Evolutionary conservation across 2,113 vertebrate genomes (phyloP), one percentile per base, ranked within the genome.

Genomic region (Genyomyrus donnyi): DNA sequence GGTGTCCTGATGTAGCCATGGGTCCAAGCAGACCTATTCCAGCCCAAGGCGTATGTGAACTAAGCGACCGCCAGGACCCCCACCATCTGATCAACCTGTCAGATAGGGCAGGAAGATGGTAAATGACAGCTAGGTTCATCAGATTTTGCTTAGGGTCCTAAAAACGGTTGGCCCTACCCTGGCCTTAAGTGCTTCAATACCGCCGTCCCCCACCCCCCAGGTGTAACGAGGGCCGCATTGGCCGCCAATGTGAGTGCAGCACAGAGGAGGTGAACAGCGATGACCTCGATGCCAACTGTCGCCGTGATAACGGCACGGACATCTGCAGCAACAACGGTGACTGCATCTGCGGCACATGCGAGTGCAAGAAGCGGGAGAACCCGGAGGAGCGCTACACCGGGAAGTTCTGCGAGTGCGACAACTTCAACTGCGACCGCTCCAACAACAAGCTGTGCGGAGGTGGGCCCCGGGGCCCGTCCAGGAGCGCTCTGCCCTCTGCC

Each of bases 311-410:
- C 91, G 97, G 97, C 24, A 98, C 98, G 0, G 98, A 98, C 74
- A 99, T 99, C 93, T 99, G 98, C 86, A 99, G 97, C 92, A 99
- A 98, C 95, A 98, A 98, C 1, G 98, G 98, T 0, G 98, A 99
- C 88, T 99, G 98, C 46, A 96, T 99, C 89, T 99, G 98, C 70
- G 98, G 98, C 24, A 98, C 98, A 5, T 99, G 98, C 0, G 97
- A 99, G 5, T 99, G 98, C 92, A 98, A 97, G 94, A 99, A 98
- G 91, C 95, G 98, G 49, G 98, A 98, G 2, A 98, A 97, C 85
- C 96, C 97, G 1, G 96, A 97, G 1, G 98, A 99, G 93, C 93
- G 97, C 49, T 98, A 98, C 93, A 98, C 96, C 4, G 98, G 98
- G n/a, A 97, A 98, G 93, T 98, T 96, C 91, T 99, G 98, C 39